Conservation (phyloP, 2,888 invertebrate genomes). For the Ichneumon xanthorius region DNA sequence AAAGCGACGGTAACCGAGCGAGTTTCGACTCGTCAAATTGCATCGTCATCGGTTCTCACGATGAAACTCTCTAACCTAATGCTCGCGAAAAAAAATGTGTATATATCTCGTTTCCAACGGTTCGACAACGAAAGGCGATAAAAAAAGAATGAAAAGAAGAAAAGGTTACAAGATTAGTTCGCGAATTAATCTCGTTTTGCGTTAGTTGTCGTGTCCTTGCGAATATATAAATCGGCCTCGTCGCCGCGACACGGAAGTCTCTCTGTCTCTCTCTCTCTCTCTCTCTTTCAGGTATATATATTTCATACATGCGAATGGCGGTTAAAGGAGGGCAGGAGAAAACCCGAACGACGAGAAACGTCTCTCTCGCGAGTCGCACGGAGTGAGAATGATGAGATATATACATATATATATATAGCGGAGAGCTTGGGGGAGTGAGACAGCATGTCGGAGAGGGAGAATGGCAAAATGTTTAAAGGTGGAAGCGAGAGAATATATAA, state of each 20-base stretch:
- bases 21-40: slow-evolving; percentile 73
- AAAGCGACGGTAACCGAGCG: slow-evolving; percentile 62
- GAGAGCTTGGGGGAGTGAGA: slow-evolving; percentile 29
- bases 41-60: slow-evolving; percentile 76
- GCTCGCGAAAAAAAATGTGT: neutral
- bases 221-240: slow-evolving; percentile 30
- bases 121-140: slow-evolving; percentile 68
- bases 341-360: slow-evolving; percentile 59
- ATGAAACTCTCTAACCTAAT: slow-evolving; percentile 74
- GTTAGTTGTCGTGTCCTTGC: slow-evolving; percentile 11
- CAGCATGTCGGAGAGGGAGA: slow-evolving; percentile 18
- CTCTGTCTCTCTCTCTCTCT: neutral
- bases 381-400: slow-evolving; percentile 18
- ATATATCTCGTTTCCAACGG: neutral
- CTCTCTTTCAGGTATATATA: slow-evolving; percentile 26
- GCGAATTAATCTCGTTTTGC: neutral
- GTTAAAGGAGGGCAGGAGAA: slow-evolving; percentile 65
- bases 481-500: slow-evolving; percentile 4
- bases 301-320: slow-evolving; percentile 61
- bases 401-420: too few relatives aligned
- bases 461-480: slow-evolving; percentile 9
- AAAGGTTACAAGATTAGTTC: neutral
- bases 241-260: slow-evolving; percentile 40
- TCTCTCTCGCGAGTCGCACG: slow-evolving; percentile 39
- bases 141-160: neutral